phyloP scores from a whole-genome alignment of 2,797 vertebrate species.

The Pelochelys cantorii region DNA sequence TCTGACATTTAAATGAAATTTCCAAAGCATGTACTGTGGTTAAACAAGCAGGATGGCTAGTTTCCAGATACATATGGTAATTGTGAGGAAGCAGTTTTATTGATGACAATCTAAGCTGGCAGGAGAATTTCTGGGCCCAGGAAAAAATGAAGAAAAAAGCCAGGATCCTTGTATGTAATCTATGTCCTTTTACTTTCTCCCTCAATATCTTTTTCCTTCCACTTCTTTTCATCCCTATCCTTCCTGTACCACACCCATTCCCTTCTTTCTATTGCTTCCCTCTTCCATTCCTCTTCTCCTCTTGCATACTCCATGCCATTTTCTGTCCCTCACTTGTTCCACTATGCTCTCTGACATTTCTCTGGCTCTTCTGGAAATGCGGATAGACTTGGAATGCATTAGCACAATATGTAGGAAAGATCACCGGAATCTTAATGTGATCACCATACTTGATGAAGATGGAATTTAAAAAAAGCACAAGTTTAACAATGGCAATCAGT shows the following conservation, averaged over 20 bases:
- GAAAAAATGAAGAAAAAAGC: not conserved
- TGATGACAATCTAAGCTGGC: slow-evolving; percentile 57
- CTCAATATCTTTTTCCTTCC: slow-evolving; percentile 16
- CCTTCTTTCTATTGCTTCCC: not conserved
- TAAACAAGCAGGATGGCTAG: slow-evolving; percentile 50
- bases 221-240: not conserved
- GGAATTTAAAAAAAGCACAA: slow-evolving; percentile 4
- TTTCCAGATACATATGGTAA: slow-evolving; percentile 66
- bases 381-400: slow-evolving; percentile 10
- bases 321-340: slow-evolving; percentile 11
- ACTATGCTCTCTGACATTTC: not conserved
- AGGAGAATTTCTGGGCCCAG: slow-evolving; percentile 44
- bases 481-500: slow-evolving; percentile 46
- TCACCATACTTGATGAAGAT: slow-evolving; percentile 25
- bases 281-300: slow-evolving; percentile 6
- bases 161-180: not conserved
- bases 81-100: slow-evolving; percentile 57
- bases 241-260: not conserved
- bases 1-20: slow-evolving; percentile 71
- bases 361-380: not conserved
- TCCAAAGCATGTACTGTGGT: slow-evolving; percentile 51
- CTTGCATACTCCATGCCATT: not conserved
- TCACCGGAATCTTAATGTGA: not conserved
- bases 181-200: not conserved
- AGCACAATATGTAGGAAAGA: not conserved